These are phyloP conservation scores for Heliconius ismenius DNA, from an alignment of 2,888 invertebrate genomes.

Conservation along the genomic window DNA sequence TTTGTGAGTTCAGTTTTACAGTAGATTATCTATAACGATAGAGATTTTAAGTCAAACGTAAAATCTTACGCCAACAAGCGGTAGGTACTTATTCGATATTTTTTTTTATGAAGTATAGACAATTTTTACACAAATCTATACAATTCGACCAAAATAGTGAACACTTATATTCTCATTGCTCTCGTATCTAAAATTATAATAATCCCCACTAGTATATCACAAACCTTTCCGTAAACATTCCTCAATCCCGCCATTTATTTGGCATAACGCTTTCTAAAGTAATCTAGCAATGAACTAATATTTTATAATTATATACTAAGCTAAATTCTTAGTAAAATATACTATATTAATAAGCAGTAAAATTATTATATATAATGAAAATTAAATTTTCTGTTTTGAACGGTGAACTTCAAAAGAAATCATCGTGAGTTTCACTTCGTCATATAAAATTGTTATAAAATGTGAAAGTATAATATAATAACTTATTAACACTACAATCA, in stretches of 20 bases:
- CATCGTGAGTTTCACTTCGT: not conserved
- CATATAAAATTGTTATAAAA: constrained; percentile 2
- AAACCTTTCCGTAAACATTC: not conserved
- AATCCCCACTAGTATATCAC: constrained; percentile 1
- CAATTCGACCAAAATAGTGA: not conserved
- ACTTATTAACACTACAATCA: not conserved
- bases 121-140: not conserved
- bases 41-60: not conserved
- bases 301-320: constrained; percentile 9
- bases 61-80: not conserved
- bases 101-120: not conserved
- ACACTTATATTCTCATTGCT: not conserved
- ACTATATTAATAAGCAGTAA: not conserved
- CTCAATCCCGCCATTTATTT: constrained; percentile 18
- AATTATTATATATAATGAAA: not conserved
- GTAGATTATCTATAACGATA: no score
- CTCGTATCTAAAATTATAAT: not conserved
- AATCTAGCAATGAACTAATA: constrained; percentile 20
- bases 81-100: not conserved
- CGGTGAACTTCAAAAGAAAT: not conserved
- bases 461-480: not conserved
- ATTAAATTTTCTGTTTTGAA: no score
- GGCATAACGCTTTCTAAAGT: constrained; percentile 11
- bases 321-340: constrained; percentile 1
- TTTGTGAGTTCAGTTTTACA: no score